Percentiles rank a stretch among this genome's conserved stretches.
These are phyloP conservation scores for Clitarchus hookeri DNA, from an alignment of 2,888 invertebrate species.

Conservation along the genomic window DNA sequence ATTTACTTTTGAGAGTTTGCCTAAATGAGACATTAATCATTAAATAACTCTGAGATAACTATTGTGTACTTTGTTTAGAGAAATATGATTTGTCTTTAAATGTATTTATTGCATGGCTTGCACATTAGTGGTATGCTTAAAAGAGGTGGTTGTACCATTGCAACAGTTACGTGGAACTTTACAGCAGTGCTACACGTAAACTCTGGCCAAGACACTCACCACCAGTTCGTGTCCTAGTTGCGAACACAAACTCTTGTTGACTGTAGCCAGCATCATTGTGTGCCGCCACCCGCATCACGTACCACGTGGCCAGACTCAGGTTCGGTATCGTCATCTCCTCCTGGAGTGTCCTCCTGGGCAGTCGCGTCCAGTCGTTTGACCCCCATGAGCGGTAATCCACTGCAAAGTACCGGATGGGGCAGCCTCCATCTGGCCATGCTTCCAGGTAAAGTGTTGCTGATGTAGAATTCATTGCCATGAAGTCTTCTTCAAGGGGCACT, in stretches of 20 bases:
- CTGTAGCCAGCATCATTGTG: constrained; percentile 75
- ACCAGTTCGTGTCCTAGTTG: constrained; percentile 72
- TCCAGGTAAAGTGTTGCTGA: constrained; percentile 77
- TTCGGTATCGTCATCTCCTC: constrained; percentile 64
- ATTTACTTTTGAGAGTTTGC: too few species aligned
- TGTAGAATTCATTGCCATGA: constrained; percentile 77
- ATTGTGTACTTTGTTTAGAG: too few species aligned
- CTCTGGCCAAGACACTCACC: constrained; percentile 55
- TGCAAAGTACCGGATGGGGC: constrained; percentile 78
- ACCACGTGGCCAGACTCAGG: constrained; percentile 70
- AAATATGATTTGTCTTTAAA: too few species aligned
- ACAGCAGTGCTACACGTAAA: not conserved
- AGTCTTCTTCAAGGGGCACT: constrained; percentile 73
- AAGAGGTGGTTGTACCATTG: too few species aligned
- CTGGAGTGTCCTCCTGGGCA: constrained; percentile 54
- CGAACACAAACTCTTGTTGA: constrained; percentile 70
- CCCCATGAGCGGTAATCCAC: constrained; percentile 66
- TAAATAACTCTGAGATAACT: too few species aligned
- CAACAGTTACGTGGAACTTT: too few species aligned
- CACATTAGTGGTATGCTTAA: too few species aligned
- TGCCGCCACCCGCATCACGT: constrained; percentile 70
- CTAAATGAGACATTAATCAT: too few species aligned
- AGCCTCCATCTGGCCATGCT: constrained; percentile 86
- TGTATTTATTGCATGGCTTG: too few species aligned
- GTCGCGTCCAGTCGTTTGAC: constrained; percentile 58